Conservation (phyloP, 1,140 invertebrate genomes). For the Acromyrmex heyeri region DNA sequence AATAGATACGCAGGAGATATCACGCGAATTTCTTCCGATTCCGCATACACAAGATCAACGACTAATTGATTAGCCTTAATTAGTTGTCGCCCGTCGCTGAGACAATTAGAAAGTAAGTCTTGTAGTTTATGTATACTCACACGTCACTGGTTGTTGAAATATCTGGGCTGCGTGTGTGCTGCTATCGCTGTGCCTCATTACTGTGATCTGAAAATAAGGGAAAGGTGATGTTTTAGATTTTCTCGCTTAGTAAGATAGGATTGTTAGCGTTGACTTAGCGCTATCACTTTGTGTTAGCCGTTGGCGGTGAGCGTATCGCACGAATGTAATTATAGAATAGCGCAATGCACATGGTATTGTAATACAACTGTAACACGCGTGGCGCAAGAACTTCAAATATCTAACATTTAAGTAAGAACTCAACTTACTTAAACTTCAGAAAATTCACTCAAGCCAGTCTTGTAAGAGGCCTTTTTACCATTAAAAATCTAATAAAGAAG, state of each 20-base stretch:
- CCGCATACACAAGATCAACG: constrained; percentile 33
- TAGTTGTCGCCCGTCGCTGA: constrained; percentile 65
- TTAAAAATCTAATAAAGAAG: too few relatives aligned
- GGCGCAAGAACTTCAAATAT: constrained; percentile 6
- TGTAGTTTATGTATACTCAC: constrained; percentile 77
- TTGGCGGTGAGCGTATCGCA: constrained; percentile 7
- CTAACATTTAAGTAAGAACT: constrained; percentile 5
- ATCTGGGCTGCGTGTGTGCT: constrained; percentile 82
- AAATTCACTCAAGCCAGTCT: not conserved
- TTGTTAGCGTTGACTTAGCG: constrained; percentile 48
- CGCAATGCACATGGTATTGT: constrained; percentile 43
- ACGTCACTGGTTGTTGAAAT: constrained; percentile 80
- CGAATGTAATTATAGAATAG: constrained; percentile 20
- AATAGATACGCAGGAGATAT: not conserved
- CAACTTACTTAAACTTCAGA: not conserved
- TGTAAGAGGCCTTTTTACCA: not conserved
- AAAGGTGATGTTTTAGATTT: constrained; percentile 68
- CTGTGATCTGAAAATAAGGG: constrained; percentile 82
- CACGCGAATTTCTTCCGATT: constrained; percentile 36
- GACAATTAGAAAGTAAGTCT: constrained; percentile 77
- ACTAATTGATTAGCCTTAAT: constrained; percentile 64
- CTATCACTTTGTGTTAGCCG: constrained; percentile 31
- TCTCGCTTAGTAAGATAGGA: constrained; percentile 58
- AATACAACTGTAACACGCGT: constrained; percentile 11
- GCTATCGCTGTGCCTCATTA: constrained; percentile 81